These are phyloP conservation scores for Pyrrhosoma nymphula DNA, from an alignment of 2,888 invertebrate species.

Conservation along the genomic window DNA sequence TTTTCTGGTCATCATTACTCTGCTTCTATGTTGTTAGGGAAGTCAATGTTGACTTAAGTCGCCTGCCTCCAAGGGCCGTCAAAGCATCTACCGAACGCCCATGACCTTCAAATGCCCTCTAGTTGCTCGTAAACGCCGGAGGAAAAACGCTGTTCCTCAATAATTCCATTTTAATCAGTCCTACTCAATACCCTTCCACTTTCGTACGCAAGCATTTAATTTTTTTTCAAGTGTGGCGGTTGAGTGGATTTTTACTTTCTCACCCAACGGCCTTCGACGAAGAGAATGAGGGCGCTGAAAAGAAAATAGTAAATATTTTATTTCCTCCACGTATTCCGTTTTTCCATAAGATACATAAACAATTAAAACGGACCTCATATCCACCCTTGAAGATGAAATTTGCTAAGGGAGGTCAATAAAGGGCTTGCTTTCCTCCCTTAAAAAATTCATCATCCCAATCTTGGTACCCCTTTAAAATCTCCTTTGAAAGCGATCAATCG, in stretches of 20 bases:
- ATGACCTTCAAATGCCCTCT: conserved; percentile 16
- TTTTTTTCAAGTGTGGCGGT: not conserved
- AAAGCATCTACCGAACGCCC: not conserved
- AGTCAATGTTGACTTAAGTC: not conserved
- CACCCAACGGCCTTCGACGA: not conserved
- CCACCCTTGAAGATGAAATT: too few species aligned
- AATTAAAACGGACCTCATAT: too few species aligned
- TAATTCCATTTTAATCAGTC: not conserved
- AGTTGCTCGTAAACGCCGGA: not conserved
- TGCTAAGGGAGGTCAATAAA: too few species aligned
- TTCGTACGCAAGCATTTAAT: not conserved
- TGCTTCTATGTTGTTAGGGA: not conserved
- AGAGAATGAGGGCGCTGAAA: not conserved
- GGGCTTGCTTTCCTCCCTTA: too few species aligned
- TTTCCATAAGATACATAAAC: too few species aligned
- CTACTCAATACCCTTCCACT: not conserved
- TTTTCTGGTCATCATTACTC: too few species aligned
- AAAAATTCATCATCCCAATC: not conserved
- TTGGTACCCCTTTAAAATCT: not conserved
- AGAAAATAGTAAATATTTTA: not conserved
- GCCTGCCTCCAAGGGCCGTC: not conserved
- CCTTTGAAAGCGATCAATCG: not conserved
- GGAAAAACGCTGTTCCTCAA: not conserved
- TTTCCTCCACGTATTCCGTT: too few species aligned
- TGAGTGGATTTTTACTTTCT: not conserved